phyloP scores from a whole-genome alignment of 2,113 vertebrate species.

The Erpornis zantholeuca region DNA sequence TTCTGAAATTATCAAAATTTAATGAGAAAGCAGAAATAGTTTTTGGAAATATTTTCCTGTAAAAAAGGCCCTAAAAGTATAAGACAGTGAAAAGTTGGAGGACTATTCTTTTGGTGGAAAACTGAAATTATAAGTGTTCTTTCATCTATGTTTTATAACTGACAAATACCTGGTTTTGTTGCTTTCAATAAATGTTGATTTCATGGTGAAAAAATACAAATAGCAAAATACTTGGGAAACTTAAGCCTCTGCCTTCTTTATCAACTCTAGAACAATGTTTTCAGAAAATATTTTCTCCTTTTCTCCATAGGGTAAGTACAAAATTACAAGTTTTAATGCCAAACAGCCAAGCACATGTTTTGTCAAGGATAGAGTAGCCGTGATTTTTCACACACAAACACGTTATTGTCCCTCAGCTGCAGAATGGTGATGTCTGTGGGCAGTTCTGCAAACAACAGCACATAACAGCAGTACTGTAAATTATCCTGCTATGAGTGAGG shows the following conservation, averaged over 20 bases:
- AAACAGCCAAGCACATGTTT: neutral
- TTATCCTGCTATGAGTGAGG: neutral
- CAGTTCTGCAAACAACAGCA: neutral
- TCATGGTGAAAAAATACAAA: neutral
- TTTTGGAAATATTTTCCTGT: neutral
- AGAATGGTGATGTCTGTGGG: neutral
- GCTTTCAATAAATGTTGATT: neutral
- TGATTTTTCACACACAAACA: neutral
- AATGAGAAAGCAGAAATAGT: neutral
- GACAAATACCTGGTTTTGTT: neutral
- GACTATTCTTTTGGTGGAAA: neutral
- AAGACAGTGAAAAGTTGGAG: neutral
- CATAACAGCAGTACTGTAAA: neutral
- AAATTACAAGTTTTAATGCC: neutral
- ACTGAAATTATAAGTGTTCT: neutral
- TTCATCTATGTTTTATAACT: neutral
- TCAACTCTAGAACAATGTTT: neutral
- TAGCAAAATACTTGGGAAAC: neutral
- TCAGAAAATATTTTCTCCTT: neutral
- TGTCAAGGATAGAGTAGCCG: neutral
- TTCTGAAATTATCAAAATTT: neutral
- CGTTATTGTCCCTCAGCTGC: neutral
- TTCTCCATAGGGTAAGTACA: neutral
- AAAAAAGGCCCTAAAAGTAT: accelerated
- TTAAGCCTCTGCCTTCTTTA: neutral